These are phyloP conservation scores for Marcusenius ussheri DNA, from an alignment of 2,113 vertebrate genomes.

Conservation along the genomic window DNA sequence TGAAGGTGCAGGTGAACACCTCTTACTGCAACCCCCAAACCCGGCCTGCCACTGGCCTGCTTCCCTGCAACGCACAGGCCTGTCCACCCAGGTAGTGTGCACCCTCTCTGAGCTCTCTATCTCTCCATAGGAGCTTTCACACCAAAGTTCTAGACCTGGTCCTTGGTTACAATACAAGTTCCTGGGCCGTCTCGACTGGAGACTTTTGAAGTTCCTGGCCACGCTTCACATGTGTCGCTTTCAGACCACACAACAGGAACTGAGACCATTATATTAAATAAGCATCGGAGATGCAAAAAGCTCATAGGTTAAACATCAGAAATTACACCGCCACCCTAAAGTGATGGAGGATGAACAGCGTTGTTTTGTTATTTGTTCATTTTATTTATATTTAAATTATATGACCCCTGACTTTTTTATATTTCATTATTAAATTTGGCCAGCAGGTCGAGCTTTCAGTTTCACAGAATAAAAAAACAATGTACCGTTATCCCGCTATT, in stretches of 20 bases:
- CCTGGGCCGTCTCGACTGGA: neutral
- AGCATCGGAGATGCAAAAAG: neutral
- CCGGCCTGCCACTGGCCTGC: conserved; percentile 54
- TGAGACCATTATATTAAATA: neutral
- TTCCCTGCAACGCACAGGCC: conserved; percentile 67
- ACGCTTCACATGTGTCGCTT: neutral
- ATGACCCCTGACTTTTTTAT: no score
- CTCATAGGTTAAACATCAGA: neutral
- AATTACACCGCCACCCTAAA: neutral
- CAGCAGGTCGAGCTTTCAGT: no score
- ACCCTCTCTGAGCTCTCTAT: neutral
- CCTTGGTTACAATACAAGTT: neutral
- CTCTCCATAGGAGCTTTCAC: neutral
- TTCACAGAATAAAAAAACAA: no score
- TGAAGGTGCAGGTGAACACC: conserved; percentile 63
- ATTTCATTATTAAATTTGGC: no score
- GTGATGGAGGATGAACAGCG: neutral
- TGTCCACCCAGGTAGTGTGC: conserved; percentile 72
- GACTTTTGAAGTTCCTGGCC: neutral
- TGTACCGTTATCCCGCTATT: no score
- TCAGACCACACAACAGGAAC: neutral
- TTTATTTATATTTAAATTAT: neutral
- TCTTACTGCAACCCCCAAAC: conserved; percentile 68
- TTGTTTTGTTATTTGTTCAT: neutral
- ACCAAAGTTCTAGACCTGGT: neutral